Evolutionary conservation across 2,888 invertebrate species (phyloP), one percentile per base, ranked within the genome.

Genomic region (Blomia tropicalis): DNA sequence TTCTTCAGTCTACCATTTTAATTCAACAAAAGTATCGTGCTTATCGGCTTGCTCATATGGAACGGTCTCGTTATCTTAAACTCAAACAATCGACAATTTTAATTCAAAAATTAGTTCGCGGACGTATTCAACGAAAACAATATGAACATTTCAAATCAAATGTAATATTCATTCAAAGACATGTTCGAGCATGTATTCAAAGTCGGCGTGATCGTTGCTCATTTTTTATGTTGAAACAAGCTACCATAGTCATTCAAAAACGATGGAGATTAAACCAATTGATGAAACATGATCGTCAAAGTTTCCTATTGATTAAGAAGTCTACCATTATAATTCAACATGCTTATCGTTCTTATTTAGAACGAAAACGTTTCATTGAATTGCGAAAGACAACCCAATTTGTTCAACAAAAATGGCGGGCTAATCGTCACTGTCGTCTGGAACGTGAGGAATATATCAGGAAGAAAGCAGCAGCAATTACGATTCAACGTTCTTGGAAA

Each of bases 171-270:
- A 36, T 56, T 31, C 56, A 56, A 36, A 27, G 56, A 22, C 25
- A 17, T 4, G 11, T 56, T 19, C 25, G 29, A n/a, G 3, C 29
- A 2, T 73, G 72, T 64, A 73, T 73, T 70, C 73, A 32, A 41
- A 53, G 30, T 17, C 32, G 43, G n/a, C 11, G 19, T 1, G 54
- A 61, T 25, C 30, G 56, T 22, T 2, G 25, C n/a, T 7, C 27
- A 2, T 61, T 41, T 25, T 7, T 25, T n/a, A 1, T 19, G 22
- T 17, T 61, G 30, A 31, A 41, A 30, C 29, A 27, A 14, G 25
- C 53, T 4, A 23, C 29, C 7, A 27, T 51, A 27, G 2, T 29
- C 22, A 7, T 47, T 22, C 60, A 60, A 29, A 2, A n/a, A 22
- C 19, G 31, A 19, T 60, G 43, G 17, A 4, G 60, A 44, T 27